Evolutionary conservation across 2,797 vertebrate species (phyloP), one percentile per base, ranked within the genome.

Genomic region (Gallirallus australis): DNA sequence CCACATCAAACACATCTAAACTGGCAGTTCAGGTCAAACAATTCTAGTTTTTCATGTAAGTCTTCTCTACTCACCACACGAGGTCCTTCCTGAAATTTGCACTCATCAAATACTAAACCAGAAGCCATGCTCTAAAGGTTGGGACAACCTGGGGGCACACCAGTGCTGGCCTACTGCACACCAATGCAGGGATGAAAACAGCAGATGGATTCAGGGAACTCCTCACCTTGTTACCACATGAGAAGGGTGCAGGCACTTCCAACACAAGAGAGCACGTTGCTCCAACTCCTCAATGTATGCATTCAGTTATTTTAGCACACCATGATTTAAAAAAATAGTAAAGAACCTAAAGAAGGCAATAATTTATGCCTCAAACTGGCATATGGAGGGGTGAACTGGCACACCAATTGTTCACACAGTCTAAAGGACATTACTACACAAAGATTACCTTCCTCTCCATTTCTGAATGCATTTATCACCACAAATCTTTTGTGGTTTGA

Each of bases 81-180:
- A 81, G 37, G 21, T 25, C 78, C 57, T 40, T 53, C 48, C 57
- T 37, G 61, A 79, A 70, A 85, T 71, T 31, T 59, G 23, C 17
- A 37, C 25, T 57, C 54, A 15, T 2, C 54, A 39, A 75, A 50
- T 93, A 48, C 25, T 25, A 66, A 78, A 53, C 42, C n/a, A 84
- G 65, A 57, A 93, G 57, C 48, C 59, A 61, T 66, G 39, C 28
- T 37, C 15, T 63, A 63, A 87, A 68, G 16, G 18, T 0, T 61
- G 47, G 33, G 66, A 66, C 31, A 50, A 33, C 4, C 28, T 0
- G 2, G 10, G 8, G 16, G 2, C 31, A 28, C 19, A 10, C 4
- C 2, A 2, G 25, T 7, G 14, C 65, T 77, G 65, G 86, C 31
- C 15, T 45, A 48, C 76, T 40, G 63, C 45, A 76, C 54, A n/a